Conservation (phyloP, 2,888 invertebrate species). For the Slavum lentiscoides region DNA sequence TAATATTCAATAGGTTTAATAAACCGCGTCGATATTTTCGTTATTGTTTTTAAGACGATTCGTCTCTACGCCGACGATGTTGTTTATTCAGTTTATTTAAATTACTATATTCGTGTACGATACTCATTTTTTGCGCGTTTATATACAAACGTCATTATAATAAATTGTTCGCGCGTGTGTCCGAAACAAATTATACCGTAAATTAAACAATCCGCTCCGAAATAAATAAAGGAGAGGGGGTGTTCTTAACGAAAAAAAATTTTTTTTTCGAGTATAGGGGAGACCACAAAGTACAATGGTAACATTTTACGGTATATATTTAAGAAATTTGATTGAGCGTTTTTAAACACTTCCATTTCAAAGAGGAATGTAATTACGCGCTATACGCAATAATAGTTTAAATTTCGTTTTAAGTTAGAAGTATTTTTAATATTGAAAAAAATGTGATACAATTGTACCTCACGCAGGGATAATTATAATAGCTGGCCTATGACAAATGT, state of each 20-base stretch:
- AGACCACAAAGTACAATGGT: too few relatives aligned
- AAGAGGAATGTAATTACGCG: too few relatives aligned
- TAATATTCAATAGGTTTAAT: neutral
- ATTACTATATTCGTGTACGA: neutral
- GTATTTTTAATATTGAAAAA: too few relatives aligned
- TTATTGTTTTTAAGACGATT: slow-evolving; percentile 12
- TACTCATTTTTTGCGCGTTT: neutral
- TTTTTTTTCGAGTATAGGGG: too few relatives aligned
- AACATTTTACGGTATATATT: too few relatives aligned
- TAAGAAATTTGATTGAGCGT: neutral
- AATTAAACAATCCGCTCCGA: neutral
- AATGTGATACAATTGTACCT: too few relatives aligned
- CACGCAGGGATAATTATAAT: too few relatives aligned
- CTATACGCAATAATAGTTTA: too few relatives aligned
- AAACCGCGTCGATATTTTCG: neutral
- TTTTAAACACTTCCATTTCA: neutral
- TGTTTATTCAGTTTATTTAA: neutral
- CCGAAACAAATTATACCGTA: neutral
- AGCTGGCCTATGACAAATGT: too few relatives aligned
- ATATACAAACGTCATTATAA: neutral
- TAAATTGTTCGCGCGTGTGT: neutral
- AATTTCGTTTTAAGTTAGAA: too few relatives aligned
- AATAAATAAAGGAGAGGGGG: neutral
- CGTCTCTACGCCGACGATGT: neutral
- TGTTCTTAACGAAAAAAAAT: neutral